Conservation (phyloP, 2,113 vertebrate species). For the Cathartes aura region DNA sequence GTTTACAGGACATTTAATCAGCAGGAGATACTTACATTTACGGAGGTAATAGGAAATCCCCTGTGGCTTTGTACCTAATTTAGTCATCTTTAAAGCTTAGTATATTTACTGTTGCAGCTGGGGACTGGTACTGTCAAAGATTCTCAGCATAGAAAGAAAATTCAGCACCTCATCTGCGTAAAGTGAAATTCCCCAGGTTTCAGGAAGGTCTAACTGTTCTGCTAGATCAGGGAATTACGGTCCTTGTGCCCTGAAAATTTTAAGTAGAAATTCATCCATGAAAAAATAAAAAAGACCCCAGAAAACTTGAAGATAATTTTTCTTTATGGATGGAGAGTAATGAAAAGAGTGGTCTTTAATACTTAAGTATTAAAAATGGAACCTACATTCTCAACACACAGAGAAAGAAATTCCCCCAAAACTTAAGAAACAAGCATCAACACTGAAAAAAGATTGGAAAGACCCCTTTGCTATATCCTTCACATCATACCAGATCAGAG, state of each 20-base stretch:
- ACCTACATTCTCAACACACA: neutral
- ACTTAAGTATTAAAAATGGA: neutral
- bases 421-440: neutral
- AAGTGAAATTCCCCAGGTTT: neutral
- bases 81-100: neutral
- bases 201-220: neutral
- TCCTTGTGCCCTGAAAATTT: neutral
- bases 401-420: neutral
- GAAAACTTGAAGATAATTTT: neutral
- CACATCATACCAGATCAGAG: neutral
- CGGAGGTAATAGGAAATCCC: slow-evolving; percentile 25
- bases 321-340: neutral
- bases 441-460: neutral
- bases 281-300: neutral
- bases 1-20: slow-evolving; percentile 34
- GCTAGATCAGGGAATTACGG: neutral
- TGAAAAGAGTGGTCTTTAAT: neutral
- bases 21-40: slow-evolving; percentile 32
- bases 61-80: slow-evolving; percentile 25
- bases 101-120: slow-evolving; percentile 32
- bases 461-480: neutral
- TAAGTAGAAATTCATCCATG: neutral
- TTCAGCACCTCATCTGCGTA: neutral
- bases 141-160: neutral
- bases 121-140: neutral